Conservation (phyloP, 2,797 vertebrate species). For the Notamacropus eugenii region DNA sequence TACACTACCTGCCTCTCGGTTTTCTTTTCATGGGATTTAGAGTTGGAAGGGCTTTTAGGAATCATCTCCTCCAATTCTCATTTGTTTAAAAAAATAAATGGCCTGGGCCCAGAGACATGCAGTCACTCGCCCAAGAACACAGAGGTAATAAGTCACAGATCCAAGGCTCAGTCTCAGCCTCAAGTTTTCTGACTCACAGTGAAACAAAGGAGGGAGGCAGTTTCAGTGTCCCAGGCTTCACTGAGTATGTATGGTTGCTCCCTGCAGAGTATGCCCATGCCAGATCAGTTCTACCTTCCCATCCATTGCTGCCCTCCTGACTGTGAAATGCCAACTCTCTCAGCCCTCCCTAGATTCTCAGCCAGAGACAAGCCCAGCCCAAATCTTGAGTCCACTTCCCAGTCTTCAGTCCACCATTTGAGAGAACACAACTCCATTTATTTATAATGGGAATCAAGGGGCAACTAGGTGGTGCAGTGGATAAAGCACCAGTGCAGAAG, state of each 20-base stretch:
- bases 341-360: background rate
- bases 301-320: background rate
- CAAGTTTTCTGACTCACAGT: background rate
- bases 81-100: background rate
- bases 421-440: background rate
- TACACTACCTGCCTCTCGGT: background rate
- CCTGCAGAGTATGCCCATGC: background rate
- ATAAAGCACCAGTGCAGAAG: too few species aligned
- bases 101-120: background rate
- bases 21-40: background rate
- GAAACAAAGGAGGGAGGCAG: background rate
- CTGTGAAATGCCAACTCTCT: background rate
- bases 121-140: background rate
- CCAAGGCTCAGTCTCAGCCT: background rate
- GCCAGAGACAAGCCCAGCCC: too few species aligned
- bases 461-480: too few species aligned
- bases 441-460: too few species aligned
- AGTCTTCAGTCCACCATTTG: background rate
- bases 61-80: background rate
- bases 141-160: background rate
- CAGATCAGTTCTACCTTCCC: background rate
- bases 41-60: background rate
- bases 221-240: background rate
- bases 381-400: too few species aligned
- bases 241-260: background rate